Base-by-base conservation (phyloP, 2,797 vertebrate genomes). In the Hypotaenidia philippensis region DNA sequence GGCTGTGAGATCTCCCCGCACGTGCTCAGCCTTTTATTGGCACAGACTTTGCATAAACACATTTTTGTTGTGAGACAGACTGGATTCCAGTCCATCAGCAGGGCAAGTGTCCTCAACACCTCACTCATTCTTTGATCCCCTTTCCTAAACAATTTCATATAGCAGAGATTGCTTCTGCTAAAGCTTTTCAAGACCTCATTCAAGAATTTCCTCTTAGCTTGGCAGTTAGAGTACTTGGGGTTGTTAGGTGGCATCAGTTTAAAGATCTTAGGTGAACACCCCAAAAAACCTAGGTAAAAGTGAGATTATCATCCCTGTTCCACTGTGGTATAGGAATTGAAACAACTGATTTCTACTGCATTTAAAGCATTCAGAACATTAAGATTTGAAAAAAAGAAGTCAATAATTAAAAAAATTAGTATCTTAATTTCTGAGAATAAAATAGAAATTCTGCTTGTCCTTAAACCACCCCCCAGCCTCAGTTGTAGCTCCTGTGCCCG, bases 401-500 rank as follows among this genome's bases (percentile, higher is more conserved):
- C 41, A 18, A 41, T 41, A 41, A 41, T 2, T 13, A 34, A 21
- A 40, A 38, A 65, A 4, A 26, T 49, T 25, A 40, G 2, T 3
- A 19, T 1, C 1, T 19, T 57, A 1, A 16, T 40, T 56, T 47
- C 21, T 10, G 18, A 86, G 11, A 75, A 44, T 7, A 63, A 85
- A 88, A 31, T 2, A 8, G 2, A 23, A 72, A 23, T 77, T 44
- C 27, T 31, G 23, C 10, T 83, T 34, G 14, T 25, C 23, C 14
- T 41, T 56, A 41, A 40, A 8, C 16, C 55, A 6, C 5, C 47
- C 1, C 13, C 1, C 6, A 16, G 3, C 29, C 25, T 44, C 44
- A 25, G 1, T 34, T 50, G 4, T 10, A 83, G 38, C n/a, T 6
- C 2, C 0, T 0, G 26, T 20, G 23, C 11, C 32, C 25, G 18